Conservation (phyloP, 2,888 invertebrate species). For the Thymelicus lineola region DNA sequence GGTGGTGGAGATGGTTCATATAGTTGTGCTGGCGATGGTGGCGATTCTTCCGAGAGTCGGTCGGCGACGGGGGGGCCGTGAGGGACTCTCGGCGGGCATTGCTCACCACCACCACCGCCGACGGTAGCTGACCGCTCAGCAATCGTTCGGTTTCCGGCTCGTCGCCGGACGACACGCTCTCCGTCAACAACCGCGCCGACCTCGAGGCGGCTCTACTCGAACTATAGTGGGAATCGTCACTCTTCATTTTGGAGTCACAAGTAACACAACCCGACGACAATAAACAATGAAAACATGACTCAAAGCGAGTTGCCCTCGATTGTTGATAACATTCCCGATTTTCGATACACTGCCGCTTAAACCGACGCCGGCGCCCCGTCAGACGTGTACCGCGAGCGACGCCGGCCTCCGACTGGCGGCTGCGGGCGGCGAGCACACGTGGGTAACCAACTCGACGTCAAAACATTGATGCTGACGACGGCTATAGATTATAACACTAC, state of each 20-base stretch:
- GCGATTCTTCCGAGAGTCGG: constrained; percentile 77
- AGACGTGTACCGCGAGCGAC: constrained; percentile 51
- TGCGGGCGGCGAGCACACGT: constrained; percentile 61
- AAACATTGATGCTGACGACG: constrained; percentile 38
- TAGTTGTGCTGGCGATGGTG: constrained; percentile 72
- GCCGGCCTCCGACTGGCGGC: constrained; percentile 68
- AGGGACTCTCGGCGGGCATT: constrained; percentile 70
- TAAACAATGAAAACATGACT: constrained; percentile 48
- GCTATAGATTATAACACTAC: neutral
- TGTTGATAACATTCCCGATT: constrained; percentile 65
- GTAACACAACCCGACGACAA: constrained; percentile 50
- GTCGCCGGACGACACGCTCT: constrained; percentile 78
- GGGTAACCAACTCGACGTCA: constrained; percentile 54
- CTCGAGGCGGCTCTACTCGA: constrained; percentile 61
- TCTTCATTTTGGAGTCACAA: constrained; percentile 66
- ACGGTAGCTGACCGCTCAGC: constrained; percentile 62
- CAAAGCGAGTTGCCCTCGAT: constrained; percentile 47
- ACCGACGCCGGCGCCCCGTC: constrained; percentile 38
- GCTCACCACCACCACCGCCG: constrained; percentile 60
- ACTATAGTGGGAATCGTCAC: constrained; percentile 60
- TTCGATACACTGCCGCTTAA: constrained; percentile 42
- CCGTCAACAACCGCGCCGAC: constrained; percentile 67
- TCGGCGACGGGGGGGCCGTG: constrained; percentile 80
- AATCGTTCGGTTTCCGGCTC: constrained; percentile 77
- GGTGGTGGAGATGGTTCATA: constrained; percentile 77